A percentile compares a stretch with the other conserved stretches of the same genome.
These are phyloP conservation scores for Masticophis lateralis DNA, from an alignment of 2,797 vertebrate species.

Conservation along the genomic window DNA sequence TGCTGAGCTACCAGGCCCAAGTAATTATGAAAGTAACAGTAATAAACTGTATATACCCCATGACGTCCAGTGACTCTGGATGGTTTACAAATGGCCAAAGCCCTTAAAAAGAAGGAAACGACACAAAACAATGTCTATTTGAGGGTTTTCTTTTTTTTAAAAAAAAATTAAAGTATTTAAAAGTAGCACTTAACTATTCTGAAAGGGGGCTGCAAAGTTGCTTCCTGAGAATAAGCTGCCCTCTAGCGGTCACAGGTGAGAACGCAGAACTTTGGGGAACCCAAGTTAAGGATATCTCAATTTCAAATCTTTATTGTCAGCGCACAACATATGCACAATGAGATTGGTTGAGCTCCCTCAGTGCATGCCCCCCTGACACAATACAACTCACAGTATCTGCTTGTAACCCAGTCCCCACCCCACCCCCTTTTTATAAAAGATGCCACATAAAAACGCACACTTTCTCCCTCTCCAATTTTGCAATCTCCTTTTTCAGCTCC, in stretches of 20 bases:
- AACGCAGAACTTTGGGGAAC: not conserved
- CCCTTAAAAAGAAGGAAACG: not conserved
- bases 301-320: too few species aligned
- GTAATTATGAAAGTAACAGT: not conserved
- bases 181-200: too few species aligned
- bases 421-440: not conserved
- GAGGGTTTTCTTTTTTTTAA: not conserved
- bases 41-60: not conserved
- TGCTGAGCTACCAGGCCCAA: too few species aligned
- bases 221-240: constrained; percentile 19
- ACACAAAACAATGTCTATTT: fast-evolving
- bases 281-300: not conserved
- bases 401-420: fast-evolving
- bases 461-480: not conserved
- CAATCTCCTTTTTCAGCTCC: not conserved
- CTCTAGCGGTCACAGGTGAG: constrained; percentile 38
- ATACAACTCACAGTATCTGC: too few species aligned
- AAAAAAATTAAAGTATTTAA: not conserved
- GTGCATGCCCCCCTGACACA: too few species aligned
- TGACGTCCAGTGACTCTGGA: not conserved
- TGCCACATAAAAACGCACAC: not conserved
- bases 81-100: not conserved
- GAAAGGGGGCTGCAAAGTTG: not conserved
- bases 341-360: too few species aligned
- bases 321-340: too few species aligned